These are phyloP conservation scores for Sphenopsis melanotis DNA, from an alignment of 2,797 vertebrate species.

Conservation along the genomic window DNA sequence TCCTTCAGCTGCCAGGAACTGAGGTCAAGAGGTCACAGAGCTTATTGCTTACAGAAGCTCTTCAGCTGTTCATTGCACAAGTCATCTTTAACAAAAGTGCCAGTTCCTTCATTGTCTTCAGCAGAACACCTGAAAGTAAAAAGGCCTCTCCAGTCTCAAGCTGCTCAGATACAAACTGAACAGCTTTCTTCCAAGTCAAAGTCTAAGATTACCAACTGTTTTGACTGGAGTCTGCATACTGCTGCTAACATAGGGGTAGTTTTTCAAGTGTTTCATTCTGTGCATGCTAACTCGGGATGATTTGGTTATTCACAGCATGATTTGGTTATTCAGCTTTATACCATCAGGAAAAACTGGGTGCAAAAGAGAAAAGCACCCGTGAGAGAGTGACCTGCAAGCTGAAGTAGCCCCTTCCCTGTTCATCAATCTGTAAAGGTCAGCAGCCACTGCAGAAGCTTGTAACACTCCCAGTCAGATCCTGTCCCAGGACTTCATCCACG, in stretches of 20 bases:
- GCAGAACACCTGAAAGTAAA: background rate
- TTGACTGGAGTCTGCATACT: background rate
- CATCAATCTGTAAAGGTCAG: background rate
- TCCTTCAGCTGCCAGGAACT: background rate
- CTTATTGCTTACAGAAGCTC: background rate
- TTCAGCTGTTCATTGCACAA: background rate
- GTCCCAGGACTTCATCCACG: background rate
- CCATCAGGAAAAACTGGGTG: conserved; percentile 28
- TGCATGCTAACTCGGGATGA: background rate
- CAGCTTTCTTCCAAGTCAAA: background rate
- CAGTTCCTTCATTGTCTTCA: background rate
- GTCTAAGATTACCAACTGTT: background rate
- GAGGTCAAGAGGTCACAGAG: background rate
- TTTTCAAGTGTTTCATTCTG: background rate
- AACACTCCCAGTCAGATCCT: background rate
- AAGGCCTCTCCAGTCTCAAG: background rate
- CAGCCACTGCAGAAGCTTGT: background rate
- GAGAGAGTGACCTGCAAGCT: conserved; percentile 21
- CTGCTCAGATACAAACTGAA: background rate
- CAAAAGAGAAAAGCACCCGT: background rate
- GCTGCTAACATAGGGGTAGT: background rate
- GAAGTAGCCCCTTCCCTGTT: conserved; percentile 28
- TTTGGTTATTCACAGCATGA: conserved; percentile 40
- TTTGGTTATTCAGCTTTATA: conserved; percentile 22
- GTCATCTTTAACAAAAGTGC: background rate